phyloP scores from a whole-genome alignment of 2,888 invertebrate genomes.

The Sceliomorpha sp. region DNA sequence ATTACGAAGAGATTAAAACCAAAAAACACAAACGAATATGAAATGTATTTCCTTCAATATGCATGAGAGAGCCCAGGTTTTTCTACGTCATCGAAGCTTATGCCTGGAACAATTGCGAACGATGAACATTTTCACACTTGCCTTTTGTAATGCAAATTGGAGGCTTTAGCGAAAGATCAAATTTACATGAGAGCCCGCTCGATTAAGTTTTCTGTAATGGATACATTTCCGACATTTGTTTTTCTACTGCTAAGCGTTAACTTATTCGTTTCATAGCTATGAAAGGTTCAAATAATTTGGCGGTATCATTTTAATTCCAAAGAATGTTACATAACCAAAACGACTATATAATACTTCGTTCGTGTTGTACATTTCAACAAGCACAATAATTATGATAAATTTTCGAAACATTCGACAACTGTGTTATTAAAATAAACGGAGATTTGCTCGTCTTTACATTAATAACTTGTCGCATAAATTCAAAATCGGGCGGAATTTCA shows the following conservation, averaged over 20 bases:
- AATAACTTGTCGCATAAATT: no score
- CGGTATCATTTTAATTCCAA: conserved; percentile 15
- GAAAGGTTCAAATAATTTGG: no score
- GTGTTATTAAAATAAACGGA: no score
- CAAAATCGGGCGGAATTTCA: no score
- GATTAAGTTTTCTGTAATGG: conserved; percentile 40
- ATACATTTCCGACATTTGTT: conserved; percentile 40
- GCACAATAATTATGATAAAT: no score
- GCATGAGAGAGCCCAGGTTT: background rate
- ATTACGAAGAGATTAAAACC: no score
- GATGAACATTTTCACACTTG: conserved; percentile 31
- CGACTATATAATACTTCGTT: no score
- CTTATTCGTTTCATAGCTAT: conserved; percentile 17
- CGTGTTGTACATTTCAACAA: no score
- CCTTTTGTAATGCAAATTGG: conserved; percentile 38
- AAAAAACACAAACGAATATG: background rate
- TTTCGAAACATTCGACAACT: no score
- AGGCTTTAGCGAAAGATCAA: conserved; percentile 1
- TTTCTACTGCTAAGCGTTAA: conserved; percentile 15
- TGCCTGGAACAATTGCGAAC: conserved; percentile 17
- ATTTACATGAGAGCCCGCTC: conserved; percentile 45
- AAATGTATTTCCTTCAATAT: background rate
- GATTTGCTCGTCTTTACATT: no score
- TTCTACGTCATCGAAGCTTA: background rate
- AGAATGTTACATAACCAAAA: no score